phyloP scores from a whole-genome alignment of 1,140 invertebrate species.

The Rhynchophorus ferrugineus region DNA sequence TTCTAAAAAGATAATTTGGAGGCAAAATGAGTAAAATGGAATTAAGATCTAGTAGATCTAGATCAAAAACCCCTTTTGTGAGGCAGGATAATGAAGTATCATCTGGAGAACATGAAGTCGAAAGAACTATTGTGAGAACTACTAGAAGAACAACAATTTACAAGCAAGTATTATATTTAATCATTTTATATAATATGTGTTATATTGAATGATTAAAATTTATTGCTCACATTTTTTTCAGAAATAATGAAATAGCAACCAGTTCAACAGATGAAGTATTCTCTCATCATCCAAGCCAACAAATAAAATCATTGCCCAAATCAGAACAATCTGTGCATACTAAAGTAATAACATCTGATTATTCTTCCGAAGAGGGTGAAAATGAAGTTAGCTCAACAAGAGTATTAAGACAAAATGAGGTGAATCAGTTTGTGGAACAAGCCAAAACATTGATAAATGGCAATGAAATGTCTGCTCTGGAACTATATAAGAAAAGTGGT shows the following conservation, averaged over 20 bases:
- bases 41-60: conserved; percentile 43
- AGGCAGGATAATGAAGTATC: conserved; percentile 46
- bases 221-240: conserved; percentile 4
- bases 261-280: conserved; percentile 20
- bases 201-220: no score
- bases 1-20: neutral
- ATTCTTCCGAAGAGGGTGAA: conserved; percentile 47
- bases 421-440: conserved; percentile 32
- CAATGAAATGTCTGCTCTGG: conserved; percentile 30
- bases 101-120: conserved; percentile 44
- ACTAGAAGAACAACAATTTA: conserved; percentile 21
- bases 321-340: neutral
- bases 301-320: neutral
- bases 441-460: conserved; percentile 23
- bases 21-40: conserved; percentile 28
- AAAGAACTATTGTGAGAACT: conserved; percentile 27
- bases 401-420: conserved; percentile 28
- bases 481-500: conserved; percentile 53
- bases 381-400: conserved; percentile 27
- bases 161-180: conserved; percentile 16
- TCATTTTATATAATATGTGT: neutral
- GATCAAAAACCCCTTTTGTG: conserved; percentile 54
- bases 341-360: conserved; percentile 41
- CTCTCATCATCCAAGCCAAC: neutral
- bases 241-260: conserved; percentile 13